These are phyloP conservation scores for Allophyes oxyacanthae DNA, from an alignment of 2,888 invertebrate genomes.

Conservation along the genomic window DNA sequence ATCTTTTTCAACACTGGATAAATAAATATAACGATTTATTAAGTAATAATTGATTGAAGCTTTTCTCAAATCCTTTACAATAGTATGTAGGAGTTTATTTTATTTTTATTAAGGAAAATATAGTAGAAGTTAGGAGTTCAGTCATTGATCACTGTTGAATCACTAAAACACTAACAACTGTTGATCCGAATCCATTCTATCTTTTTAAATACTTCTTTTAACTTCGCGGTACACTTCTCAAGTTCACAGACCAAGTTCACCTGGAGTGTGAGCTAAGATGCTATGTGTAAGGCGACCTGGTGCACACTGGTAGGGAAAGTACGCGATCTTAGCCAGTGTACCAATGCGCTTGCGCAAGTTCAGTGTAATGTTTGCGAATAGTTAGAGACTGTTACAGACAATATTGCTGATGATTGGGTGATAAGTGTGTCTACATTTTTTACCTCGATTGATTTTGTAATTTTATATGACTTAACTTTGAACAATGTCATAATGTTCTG, in stretches of 20 bases:
- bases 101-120: too few relatives aligned
- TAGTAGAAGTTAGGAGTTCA: too few relatives aligned
- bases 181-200: constrained; percentile 4
- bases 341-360: constrained; percentile 47
- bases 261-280: constrained; percentile 16
- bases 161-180: constrained; percentile 14
- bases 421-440: constrained; percentile 23
- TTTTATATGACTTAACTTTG: constrained; percentile 5
- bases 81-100: too few relatives aligned
- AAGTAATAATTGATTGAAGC: too few relatives aligned
- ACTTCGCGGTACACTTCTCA: constrained; percentile 20
- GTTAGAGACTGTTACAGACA: constrained; percentile 27
- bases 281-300: constrained; percentile 24
- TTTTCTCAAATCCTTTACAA: too few relatives aligned
- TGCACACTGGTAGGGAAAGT: constrained; percentile 40
- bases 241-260: constrained; percentile 22
- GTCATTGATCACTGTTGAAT: background rate
- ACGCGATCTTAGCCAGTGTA: constrained; percentile 9
- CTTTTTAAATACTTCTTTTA: constrained; percentile 8
- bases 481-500: constrained; percentile 4
- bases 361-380: constrained; percentile 40
- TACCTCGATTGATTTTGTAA: constrained; percentile 27
- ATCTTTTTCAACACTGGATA: too few relatives aligned
- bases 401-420: constrained; percentile 25
- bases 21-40: too few relatives aligned